phyloP scores from a whole-genome alignment of 2,888 invertebrate genomes.

The Stegophylla sp. region DNA sequence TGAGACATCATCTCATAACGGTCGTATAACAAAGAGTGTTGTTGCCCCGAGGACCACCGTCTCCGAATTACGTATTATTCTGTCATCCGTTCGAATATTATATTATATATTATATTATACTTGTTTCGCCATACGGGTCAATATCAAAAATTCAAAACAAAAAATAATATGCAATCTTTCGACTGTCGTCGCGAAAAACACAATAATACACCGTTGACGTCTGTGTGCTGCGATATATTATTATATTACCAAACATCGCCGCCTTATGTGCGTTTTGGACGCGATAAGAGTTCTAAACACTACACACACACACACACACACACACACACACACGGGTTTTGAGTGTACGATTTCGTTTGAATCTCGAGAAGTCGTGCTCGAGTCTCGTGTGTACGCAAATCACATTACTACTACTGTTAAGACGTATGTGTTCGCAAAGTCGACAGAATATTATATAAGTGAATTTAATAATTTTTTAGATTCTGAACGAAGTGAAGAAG shows the following conservation, averaged over 20 bases:
- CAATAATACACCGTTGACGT: background rate
- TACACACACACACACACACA: no score
- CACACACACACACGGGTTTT: background rate
- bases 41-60: slow-evolving; percentile 39
- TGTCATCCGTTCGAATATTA: slow-evolving; percentile 30
- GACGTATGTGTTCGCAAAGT: no score
- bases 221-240: background rate
- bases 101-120: no score
- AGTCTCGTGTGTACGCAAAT: no score
- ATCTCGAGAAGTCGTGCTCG: no score
- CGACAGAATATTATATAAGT: no score
- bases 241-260: background rate
- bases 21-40: slow-evolving; percentile 17
- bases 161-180: background rate
- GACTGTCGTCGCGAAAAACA: background rate
- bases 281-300: background rate
- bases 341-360: background rate
- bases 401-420: no score
- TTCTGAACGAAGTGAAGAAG: no score
- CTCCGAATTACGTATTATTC: slow-evolving; percentile 31
- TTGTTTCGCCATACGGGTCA: slow-evolving; percentile 10
- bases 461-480: no score
- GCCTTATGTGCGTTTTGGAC: background rate
- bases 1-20: background rate
- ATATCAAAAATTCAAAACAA: slow-evolving; percentile 7